Conservation (phyloP, 2,113 vertebrate genomes). For the Lipophrys pholis region DNA sequence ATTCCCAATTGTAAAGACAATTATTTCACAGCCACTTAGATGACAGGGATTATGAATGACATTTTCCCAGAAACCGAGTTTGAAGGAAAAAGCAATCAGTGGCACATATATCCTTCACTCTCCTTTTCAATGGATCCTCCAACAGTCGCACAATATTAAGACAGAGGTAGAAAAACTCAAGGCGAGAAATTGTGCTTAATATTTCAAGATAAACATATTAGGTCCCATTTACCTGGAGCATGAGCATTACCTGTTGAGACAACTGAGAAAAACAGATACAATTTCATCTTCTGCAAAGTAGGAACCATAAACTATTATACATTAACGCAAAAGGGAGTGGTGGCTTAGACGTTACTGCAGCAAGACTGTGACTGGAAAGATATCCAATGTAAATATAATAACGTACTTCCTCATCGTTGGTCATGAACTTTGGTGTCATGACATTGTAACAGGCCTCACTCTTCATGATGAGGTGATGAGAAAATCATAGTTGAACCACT, state of each 20-base stretch:
- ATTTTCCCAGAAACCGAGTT: no score
- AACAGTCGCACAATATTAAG: not conserved
- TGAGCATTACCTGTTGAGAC: not conserved
- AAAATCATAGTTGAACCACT: no score
- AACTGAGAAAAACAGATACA: not conserved
- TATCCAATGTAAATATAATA: no score
- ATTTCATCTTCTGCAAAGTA: not conserved
- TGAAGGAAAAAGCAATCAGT: no score
- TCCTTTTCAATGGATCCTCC: not conserved
- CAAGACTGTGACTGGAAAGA: no score
- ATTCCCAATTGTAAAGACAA: constrained; percentile 38
- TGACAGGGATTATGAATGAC: not conserved
- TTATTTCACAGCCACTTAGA: constrained; percentile 66
- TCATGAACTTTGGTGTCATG: no score
- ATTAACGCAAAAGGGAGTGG: no score
- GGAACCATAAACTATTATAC: not conserved
- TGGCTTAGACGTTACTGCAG: no score
- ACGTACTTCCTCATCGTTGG: no score
- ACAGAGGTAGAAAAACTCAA: not conserved
- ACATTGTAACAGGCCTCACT: no score
- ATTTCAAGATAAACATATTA: not conserved
- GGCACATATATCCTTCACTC: not conserved
- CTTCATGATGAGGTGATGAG: no score
- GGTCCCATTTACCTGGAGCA: not conserved
- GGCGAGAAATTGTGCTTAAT: not conserved